Conservation (phyloP, 2,113 vertebrate species). For the Salvelinus namaycush region DNA sequence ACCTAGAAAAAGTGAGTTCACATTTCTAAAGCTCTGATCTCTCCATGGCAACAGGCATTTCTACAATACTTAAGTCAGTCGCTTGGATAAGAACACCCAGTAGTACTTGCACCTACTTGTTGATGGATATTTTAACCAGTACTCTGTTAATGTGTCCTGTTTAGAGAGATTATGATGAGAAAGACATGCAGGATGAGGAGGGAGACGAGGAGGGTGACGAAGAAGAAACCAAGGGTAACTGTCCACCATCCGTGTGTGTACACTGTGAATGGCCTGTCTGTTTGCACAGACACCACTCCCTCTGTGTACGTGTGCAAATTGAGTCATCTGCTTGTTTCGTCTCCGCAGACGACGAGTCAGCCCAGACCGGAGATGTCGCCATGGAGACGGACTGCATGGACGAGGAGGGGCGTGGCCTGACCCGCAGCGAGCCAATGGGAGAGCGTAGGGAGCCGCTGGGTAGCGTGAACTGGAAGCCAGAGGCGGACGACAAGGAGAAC, state of each 20-base stretch:
- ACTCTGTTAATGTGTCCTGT: conserved; percentile 9
- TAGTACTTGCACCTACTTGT: too few relatives aligned
- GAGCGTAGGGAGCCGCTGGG: conserved; percentile 43
- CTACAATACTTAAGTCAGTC: too few relatives aligned
- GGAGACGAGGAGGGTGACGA: conserved; percentile 56
- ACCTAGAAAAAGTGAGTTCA: conserved; percentile 68
- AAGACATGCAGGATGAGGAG: conserved; percentile 60
- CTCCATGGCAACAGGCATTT: background rate
- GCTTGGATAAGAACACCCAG: background rate
- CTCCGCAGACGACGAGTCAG: conserved; percentile 5
- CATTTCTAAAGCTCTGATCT: conserved; percentile 49
- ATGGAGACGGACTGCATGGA: conserved; percentile 19
- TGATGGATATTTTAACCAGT: background rate
- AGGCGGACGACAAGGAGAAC: conserved; percentile 66
- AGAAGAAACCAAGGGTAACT: conserved; percentile 57
- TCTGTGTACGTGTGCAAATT: background rate
- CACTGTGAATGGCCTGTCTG: background rate
- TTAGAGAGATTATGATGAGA: conserved; percentile 74
- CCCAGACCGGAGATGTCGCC: conserved; percentile 30
- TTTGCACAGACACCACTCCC: background rate
- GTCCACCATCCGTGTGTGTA: background rate
- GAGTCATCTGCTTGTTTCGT: background rate
- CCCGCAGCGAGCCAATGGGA: conserved; percentile 29
- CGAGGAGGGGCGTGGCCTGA: conserved; percentile 32
- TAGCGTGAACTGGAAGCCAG: conserved; percentile 69